phyloP scores from a whole-genome alignment of 2,113 vertebrate genomes.

The Anas platyrhynchos region DNA sequence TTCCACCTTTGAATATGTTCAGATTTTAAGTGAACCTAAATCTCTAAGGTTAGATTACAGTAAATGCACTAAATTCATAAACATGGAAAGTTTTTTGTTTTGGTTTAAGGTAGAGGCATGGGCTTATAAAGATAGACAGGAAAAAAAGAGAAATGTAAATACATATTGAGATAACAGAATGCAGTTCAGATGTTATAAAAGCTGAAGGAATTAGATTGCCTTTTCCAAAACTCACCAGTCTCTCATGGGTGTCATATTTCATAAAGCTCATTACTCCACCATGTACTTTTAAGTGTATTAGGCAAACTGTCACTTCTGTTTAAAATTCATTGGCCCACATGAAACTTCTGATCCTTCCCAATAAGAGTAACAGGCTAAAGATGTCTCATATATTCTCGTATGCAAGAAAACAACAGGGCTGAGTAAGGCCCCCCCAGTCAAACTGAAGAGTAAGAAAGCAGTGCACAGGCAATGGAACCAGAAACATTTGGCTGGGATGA shows the following conservation, averaged over 20 bases:
- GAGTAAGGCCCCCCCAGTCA: background rate
- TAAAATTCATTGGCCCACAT: background rate
- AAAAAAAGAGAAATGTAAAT: background rate
- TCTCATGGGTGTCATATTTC: background rate
- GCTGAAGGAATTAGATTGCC: background rate
- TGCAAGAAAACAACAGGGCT: background rate
- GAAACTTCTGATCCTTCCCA: background rate
- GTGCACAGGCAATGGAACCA: background rate
- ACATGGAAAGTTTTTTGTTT: background rate
- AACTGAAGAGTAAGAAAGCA: background rate
- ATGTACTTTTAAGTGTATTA: background rate
- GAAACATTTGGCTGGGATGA: background rate
- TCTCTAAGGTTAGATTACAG: background rate
- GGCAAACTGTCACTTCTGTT: background rate
- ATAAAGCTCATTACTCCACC: background rate
- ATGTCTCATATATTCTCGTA: background rate
- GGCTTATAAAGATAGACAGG: background rate
- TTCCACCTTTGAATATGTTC: background rate
- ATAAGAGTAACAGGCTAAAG: background rate
- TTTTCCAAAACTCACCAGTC: background rate
- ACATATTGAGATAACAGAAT: background rate
- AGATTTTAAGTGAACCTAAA: background rate
- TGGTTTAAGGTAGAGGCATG: background rate
- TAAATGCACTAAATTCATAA: background rate
- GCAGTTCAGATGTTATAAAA: background rate